These are phyloP conservation scores for Hesperophylax magnus DNA, from an alignment of 1,140 invertebrate species.

Conservation along the genomic window DNA sequence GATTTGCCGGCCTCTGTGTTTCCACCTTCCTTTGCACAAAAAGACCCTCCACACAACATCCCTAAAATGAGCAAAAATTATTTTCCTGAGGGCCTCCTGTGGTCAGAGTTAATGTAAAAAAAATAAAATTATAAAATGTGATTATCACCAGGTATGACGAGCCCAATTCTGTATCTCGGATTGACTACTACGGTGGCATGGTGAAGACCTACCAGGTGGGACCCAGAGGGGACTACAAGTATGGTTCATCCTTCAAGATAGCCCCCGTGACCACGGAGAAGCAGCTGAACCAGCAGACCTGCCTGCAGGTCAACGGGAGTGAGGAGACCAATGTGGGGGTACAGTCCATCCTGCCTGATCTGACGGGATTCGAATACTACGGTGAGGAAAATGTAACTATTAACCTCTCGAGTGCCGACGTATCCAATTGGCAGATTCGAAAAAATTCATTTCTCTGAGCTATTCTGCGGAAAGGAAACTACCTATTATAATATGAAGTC, in stretches of 20 bases:
- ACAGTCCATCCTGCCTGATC: conserved; percentile 88
- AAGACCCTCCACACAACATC: no score
- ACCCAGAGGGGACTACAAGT: conserved; percentile 70
- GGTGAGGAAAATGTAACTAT: conserved; percentile 63
- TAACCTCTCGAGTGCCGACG: no score
- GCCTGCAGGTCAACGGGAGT: conserved; percentile 89
- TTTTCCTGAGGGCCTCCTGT: no score
- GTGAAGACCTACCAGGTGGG: conserved; percentile 88
- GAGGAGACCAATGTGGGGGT: conserved; percentile 73
- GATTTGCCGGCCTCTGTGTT: no score
- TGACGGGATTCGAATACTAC: conserved; percentile 78
- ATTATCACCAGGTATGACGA: conserved; percentile 47
- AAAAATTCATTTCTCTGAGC: no score
- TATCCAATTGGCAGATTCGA: no score
- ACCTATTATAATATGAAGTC: no score
- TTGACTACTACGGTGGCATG: conserved; percentile 96
- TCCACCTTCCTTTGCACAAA: no score
- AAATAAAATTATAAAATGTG: background rate
- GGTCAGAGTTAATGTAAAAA: background rate
- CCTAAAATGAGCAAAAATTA: no score
- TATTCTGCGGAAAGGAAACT: no score
- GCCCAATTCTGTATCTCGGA: conserved; percentile 75
- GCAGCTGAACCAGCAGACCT: conserved; percentile 80
- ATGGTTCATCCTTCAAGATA: conserved; percentile 86
- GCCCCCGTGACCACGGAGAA: conserved; percentile 87